These are phyloP conservation scores for Drosophila nr. perissopoda DNA, from an alignment of 2,888 invertebrate genomes.

Conservation along the genomic window DNA sequence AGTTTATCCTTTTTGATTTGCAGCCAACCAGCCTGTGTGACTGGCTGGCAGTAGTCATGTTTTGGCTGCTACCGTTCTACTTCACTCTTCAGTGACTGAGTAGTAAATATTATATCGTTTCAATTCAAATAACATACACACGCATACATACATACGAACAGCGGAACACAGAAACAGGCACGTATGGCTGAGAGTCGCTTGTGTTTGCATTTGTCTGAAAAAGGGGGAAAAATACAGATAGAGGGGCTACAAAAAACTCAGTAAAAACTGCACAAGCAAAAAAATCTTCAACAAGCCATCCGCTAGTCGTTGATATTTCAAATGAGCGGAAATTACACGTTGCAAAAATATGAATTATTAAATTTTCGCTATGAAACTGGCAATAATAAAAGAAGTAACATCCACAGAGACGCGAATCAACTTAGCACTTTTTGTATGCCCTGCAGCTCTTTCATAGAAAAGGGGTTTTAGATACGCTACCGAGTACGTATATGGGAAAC, in stretches of 20 bases:
- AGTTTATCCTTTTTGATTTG: constrained; percentile 81
- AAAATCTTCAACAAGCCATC: constrained; percentile 15
- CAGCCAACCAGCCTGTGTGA: constrained; percentile 32
- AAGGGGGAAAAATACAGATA: constrained; percentile 15
- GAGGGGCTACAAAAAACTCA: constrained; percentile 14
- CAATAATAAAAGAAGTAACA: constrained; percentile 44
- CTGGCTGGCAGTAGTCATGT: constrained; percentile 51
- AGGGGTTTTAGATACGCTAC: not conserved
- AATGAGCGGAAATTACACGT: constrained; percentile 69
- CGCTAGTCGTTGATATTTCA: constrained; percentile 49
- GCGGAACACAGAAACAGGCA: constrained; percentile 27
- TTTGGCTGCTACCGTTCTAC: constrained; percentile 43
- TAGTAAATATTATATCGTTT: constrained; percentile 77
- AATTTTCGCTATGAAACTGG: constrained; percentile 55
- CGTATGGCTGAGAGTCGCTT: constrained; percentile 28
- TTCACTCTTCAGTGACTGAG: constrained; percentile 53
- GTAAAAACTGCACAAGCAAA: constrained; percentile 10
- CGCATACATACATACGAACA: constrained; percentile 21
- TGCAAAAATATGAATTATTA: constrained; percentile 65
- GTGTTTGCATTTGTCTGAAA: constrained; percentile 50
- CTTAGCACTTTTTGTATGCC: constrained; percentile 4
- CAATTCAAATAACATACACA: constrained; percentile 64
- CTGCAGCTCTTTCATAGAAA: not conserved
- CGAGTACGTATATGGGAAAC: not conserved
- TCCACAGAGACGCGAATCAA: constrained; percentile 7